Evolutionary conservation across 2,797 vertebrate species (phyloP), one percentile per base, ranked within the genome.

Genomic region (Xenopus petersii): DNA sequence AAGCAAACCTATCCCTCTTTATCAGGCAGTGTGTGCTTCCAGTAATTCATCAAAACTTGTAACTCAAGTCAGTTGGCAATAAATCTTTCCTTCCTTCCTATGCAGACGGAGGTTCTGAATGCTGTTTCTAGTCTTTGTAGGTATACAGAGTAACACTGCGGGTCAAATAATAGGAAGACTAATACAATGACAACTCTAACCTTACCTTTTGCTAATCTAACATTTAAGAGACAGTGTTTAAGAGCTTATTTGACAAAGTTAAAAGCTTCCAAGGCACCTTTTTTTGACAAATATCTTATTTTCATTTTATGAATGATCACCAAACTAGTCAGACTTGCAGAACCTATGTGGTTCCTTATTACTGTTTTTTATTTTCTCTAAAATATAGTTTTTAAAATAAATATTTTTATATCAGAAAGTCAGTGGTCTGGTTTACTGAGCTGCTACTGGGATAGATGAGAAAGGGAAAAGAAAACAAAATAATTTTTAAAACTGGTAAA

Each of bases 161-260:
- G 66, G 76, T 73, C 76, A 69, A 74, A 78, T 78, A 78, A 78
- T 78, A 73, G 75, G 75, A 78, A 78, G 75, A 72, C 24, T 49
- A 68, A 73, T 74, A 73, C 71, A 78, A 73, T 78, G 66, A 73
- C 26, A 30, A 30, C 26, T 30, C 26, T 30, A 21, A 2, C 66
- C 71, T 78, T 73, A 78, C 71, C 76, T 73, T 73, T 65, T 71
- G 36, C 71, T 71, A 30, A 51, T 71, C 64, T 74, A 73, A 63
- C 71, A 64, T 62, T 5, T 30, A 63, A 62, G 48, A 72, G 71
- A 72, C 49, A 58, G 26, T 79, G 59, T 42, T 63, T 56, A 42
- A 74, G 55, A 30, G 65, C 64, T 26, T 36, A 36, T 36, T 36
- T 36, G 33, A 36, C 36, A 0, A 6, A 1, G 4, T 7, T 6